Evolutionary conservation across 2,888 invertebrate species (phyloP).

Genomic region (Hirtodrosophila cameraria): DNA sequence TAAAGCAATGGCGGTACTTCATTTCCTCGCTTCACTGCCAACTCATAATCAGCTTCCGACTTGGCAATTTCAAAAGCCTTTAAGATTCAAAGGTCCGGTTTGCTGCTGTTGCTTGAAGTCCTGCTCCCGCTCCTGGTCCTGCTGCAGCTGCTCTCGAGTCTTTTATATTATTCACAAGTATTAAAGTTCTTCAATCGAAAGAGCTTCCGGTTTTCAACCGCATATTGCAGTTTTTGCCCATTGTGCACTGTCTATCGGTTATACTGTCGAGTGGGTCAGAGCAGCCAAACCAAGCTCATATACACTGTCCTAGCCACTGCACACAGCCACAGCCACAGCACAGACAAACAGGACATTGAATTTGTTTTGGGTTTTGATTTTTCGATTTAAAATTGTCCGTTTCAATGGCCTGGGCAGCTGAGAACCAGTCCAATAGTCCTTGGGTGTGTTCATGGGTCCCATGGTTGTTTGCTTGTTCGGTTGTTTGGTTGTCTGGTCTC

Average conservation of each 20-base stretch:
- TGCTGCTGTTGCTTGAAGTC: conserved; percentile 34
- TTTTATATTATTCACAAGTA: conserved; percentile 49
- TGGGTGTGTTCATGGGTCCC: not conserved
- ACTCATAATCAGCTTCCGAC: conserved; percentile 61
- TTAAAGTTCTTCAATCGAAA: conserved; percentile 55
- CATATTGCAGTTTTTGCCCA: conserved; percentile 67
- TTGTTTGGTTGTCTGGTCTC: conserved; percentile 3
- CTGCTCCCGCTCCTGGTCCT: no score
- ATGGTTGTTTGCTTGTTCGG: conserved; percentile 3
- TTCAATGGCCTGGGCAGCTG: conserved; percentile 54
- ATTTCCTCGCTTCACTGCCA: conserved; percentile 55
- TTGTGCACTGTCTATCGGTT: conserved; percentile 50
- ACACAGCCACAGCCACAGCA: conserved; percentile 31
- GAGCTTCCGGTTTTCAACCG: conserved; percentile 66
- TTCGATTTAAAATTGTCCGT: conserved; percentile 76
- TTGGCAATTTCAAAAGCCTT: conserved; percentile 33
- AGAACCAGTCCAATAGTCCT: conserved; percentile 10
- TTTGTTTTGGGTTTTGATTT: conserved; percentile 77
- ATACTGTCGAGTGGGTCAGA: conserved; percentile 48
- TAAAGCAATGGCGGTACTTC: conserved; percentile 36
- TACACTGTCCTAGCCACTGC: conserved; percentile 10
- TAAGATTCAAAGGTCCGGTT: conserved; percentile 26
- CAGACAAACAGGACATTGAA: conserved; percentile 73
- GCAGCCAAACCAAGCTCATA: conserved; percentile 10
- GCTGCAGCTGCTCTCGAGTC: no score